phyloP scores from a whole-genome alignment of 2,888 invertebrate genomes.

The Chrysomela aeneicollis region DNA sequence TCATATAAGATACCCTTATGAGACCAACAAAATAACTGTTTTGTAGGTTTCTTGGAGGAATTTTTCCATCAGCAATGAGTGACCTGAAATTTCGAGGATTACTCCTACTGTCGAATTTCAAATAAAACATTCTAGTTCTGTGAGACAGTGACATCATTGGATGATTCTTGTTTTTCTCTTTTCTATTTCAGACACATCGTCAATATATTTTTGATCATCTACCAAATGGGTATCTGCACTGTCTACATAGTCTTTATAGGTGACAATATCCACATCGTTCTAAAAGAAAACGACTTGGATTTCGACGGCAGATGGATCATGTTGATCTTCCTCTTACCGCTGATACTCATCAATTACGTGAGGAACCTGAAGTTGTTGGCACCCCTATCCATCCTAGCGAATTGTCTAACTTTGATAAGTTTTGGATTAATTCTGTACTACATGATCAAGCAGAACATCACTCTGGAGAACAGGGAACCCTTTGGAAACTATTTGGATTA shows the following conservation, averaged over 20 bases:
- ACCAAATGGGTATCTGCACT: slow-evolving; percentile 95
- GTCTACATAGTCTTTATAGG: slow-evolving; percentile 96
- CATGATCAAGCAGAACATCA: slow-evolving; percentile 71
- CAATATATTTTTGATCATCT: slow-evolving; percentile 80
- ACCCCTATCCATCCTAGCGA: slow-evolving; percentile 86
- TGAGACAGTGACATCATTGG: too few species aligned
- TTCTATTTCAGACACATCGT: slow-evolving; percentile 69
- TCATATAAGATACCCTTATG: too few species aligned
- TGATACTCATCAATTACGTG: slow-evolving; percentile 75
- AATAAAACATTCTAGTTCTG: too few species aligned
- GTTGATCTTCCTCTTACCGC: slow-evolving; percentile 75
- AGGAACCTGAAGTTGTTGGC: slow-evolving; percentile 81
- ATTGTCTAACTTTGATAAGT: slow-evolving; percentile 78
- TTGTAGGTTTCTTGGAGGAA: too few species aligned
- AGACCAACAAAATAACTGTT: too few species aligned
- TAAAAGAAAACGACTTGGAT: slow-evolving; percentile 63
- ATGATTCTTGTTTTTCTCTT: too few species aligned
- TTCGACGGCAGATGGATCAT: slow-evolving; percentile 72
- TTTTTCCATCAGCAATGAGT: too few species aligned
- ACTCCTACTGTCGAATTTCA: too few species aligned
- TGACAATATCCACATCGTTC: slow-evolving; percentile 79
- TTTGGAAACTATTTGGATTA: slow-evolving; percentile 66
- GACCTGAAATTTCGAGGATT: too few species aligned
- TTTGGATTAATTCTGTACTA: slow-evolving; percentile 79
- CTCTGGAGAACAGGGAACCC: slow-evolving; percentile 62